These are phyloP conservation scores for Metacarcinus magister DNA, from an alignment of 2,888 invertebrate genomes.

Conservation along the genomic window DNA sequence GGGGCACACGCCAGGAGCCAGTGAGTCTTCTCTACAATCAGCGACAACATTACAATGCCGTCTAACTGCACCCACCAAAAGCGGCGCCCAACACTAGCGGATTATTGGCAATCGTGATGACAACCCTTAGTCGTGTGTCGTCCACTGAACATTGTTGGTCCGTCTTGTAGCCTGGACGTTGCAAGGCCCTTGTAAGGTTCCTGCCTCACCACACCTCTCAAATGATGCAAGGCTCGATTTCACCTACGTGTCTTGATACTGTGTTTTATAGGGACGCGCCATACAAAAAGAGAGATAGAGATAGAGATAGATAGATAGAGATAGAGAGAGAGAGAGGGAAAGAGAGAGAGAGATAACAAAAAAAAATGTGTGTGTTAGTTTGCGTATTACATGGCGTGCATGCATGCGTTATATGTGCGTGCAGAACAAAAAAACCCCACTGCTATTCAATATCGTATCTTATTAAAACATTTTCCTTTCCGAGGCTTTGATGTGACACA, in stretches of 20 bases:
- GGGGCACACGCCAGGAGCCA: neutral
- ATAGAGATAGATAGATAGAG: constrained; percentile 54
- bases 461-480: neutral
- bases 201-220: neutral
- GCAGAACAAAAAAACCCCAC: neutral
- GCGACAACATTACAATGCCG: constrained; percentile 33
- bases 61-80: constrained; percentile 30
- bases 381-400: neutral
- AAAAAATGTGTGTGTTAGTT: neutral
- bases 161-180: neutral
- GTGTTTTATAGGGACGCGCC: neutral
- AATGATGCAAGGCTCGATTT: neutral
- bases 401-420: neutral
- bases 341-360: constrained; percentile 42
- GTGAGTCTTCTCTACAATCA: constrained; percentile 48
- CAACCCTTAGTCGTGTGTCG: neutral
- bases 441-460: neutral
- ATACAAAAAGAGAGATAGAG: constrained; percentile 38
- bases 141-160: neutral
- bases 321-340: constrained; percentile 53
- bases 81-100: constrained; percentile 12
- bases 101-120: constrained; percentile 45
- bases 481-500: neutral
- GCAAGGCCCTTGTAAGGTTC: neutral
- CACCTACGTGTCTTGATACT: constrained; percentile 15